Evolutionary conservation across 2,888 invertebrate species (phyloP), one percentile per base, ranked within the genome.

Genomic region (Masnerella sp.): DNA sequence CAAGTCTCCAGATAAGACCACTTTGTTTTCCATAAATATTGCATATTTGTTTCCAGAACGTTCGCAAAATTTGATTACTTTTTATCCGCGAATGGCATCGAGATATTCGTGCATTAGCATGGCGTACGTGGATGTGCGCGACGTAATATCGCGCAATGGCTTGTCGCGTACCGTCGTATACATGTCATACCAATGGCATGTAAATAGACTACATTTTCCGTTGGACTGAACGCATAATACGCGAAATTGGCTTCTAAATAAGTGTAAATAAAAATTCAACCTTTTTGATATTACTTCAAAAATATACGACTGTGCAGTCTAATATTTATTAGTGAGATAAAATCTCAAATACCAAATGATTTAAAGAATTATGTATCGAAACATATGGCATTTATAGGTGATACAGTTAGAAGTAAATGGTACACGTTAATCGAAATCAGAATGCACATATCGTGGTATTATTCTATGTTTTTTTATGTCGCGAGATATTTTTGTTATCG

Each of bases 41-140:
- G 5, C 0, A 45, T 54, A 49, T 69, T 54, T 49, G 58, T 47
- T 58, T 43, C 45, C 34, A 56, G 52, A 65, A 47, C 59, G 52
- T 54, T 40, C 47, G 11, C 20, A 49, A 49, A 56, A 64, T 56
- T 51, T 62, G 56, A 62, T 64, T 69, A 65, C 70, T 61, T 68
- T 67, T 67, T 75, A 70, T 67, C 61, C 52, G 45, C 43, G 25
- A 58, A 62, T 68, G 47, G 51, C 32, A 74, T 67, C 40, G 58
- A 42, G 22, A 75, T 75, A 75, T 67, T 65, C 43, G 64, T 52
- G 32, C 67, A 58, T 71, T 67, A 61, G 58, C 40, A 56, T 75
- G 15, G 56, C 51, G 43, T 62, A 67, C 45, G 51, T 56, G 59
- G 30, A 54, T 69, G 47, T 43, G 51, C 61, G 58, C 59, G 42